Base-by-base conservation (phyloP, 2,888 invertebrate species). In the Helobdella robusta region DNA sequence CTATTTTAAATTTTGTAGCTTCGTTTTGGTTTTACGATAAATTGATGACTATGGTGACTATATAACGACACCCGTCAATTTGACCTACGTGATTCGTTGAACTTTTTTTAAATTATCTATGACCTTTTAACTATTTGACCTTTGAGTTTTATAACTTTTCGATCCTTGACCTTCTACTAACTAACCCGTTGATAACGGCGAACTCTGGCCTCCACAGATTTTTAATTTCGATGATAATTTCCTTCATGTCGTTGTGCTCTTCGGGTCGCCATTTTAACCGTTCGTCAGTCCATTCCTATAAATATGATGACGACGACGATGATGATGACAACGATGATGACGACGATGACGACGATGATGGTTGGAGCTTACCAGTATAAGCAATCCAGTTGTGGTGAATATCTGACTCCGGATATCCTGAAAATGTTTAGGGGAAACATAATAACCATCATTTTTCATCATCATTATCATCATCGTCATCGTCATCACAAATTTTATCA, bases 111-210 rank as follows among this genome's bases (percentile, higher is more conserved):
- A n/a, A n/a, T n/a, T n/a, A n/a, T n/a, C n/a, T n/a, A n/a, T n/a
- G n/a, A n/a, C n/a, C n/a, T n/a, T n/a, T n/a, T n/a, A n/a, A n/a
- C n/a, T n/a, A n/a, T n/a, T n/a, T n/a, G n/a, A n/a, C n/a, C n/a
- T n/a, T n/a, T n/a, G n/a, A n/a, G n/a, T n/a, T n/a, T n/a, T n/a
- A n/a, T n/a, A n/a, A n/a, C n/a, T n/a, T n/a, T n/a, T n/a, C n/a
- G n/a, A n/a, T n/a, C n/a, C n/a, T n/a, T n/a, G n/a, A n/a, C n/a
- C n/a, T n/a, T n/a, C n/a, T n/a, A n/a, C n/a, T 59, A 20, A 46
- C 63, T 30, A n/a, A 71, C 71, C 71, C 71, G 62, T 71, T 71
- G 40, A 71, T 71, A 58, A 71, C 71, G 23, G 71, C 71, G 58
- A 71, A 71, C 44, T 71, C 71, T 0, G 71, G 71, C 46, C 66